Conservation (phyloP, 2,113 vertebrate species). For the Ranitomeya variabilis region DNA sequence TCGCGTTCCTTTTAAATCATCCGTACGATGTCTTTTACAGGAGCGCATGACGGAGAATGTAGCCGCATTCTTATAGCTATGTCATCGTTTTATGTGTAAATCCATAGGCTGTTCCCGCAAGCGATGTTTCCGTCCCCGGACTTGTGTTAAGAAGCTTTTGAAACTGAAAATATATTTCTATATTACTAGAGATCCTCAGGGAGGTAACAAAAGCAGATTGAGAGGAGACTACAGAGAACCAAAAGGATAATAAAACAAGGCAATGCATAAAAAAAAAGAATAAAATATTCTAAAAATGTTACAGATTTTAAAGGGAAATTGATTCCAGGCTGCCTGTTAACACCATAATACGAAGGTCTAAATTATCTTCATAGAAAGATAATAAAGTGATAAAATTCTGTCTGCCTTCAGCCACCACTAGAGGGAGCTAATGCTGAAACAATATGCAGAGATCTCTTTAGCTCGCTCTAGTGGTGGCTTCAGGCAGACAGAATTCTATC, state of each 20-base stretch:
- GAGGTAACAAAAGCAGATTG: constrained; percentile 24
- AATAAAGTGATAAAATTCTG: no score
- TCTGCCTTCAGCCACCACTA: no score
- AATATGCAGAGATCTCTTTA: no score
- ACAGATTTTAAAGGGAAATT: background rate
- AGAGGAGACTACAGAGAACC: background rate
- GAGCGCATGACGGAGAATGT: background rate
- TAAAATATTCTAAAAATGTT: background rate
- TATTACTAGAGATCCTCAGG: background rate
- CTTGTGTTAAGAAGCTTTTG: constrained; percentile 36
- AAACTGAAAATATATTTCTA: constrained; percentile 42
- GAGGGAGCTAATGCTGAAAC: no score
- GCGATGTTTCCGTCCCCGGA: background rate
- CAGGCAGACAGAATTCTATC: no score
- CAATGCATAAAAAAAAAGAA: background rate
- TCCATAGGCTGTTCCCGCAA: constrained; percentile 29
- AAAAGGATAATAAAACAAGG: background rate
- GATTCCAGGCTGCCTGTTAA: no score
- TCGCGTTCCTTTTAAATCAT: constrained; percentile 39
- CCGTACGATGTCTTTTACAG: constrained; percentile 12
- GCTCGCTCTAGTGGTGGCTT: no score
- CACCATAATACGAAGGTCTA: no score
- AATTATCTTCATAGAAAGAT: no score
- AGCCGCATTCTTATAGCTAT: background rate
- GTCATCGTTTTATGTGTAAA: constrained; percentile 48